Evolutionary conservation across 2,888 invertebrate species (phyloP), one percentile per base, ranked within the genome.

Genomic region (Metacarcinus magister): DNA sequence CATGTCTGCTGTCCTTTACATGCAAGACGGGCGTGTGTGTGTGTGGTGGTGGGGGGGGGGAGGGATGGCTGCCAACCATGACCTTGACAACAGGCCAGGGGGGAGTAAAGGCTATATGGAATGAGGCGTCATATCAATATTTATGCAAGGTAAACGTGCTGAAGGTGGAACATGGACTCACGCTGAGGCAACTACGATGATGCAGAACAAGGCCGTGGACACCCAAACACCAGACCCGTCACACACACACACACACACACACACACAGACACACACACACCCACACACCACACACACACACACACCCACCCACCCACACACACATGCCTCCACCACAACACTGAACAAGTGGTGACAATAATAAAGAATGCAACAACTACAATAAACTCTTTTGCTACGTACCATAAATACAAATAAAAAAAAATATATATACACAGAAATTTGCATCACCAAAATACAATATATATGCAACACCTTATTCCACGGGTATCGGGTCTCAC

Each of bases 401-500:
- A n/a, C 23, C 23, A 67, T 67, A 67, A 67, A 67, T 23, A n/a
- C 23, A 67, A 67, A 67, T 67, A n/a, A 67, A 67, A n/a, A n/a
- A 67, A 39, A 39, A 39, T 2, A 39, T 67, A n/a, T 67, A 67
- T 67, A 67, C 67, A 67, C n/a, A 23, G n/a, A 67, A 67, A 67
- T 67, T 67, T 67, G 67, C 67, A 67, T 67, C 67, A 23, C 67
- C n/a, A 67, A 67, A 67, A 67, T 67, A 67, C 67, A 67, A 67
- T 67, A 67, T 67, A 67, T 67, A 67, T 67, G 67, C 67, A n/a
- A 67, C 67, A 67, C 67, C 67, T 67, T 67, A 67, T 67, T 67
- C 67, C 67, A 23, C 67, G n/a, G 67, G 23, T 67, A 67, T 67
- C 8, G 67, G n/a, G 67, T 67, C 67, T 67, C 67, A 67, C 67